Percentiles rank a stretch among this genome's conserved stretches.
These are phyloP conservation scores for Zaprionus lachaisei DNA, from an alignment of 1,140 invertebrate genomes.

Conservation along the genomic window DNA sequence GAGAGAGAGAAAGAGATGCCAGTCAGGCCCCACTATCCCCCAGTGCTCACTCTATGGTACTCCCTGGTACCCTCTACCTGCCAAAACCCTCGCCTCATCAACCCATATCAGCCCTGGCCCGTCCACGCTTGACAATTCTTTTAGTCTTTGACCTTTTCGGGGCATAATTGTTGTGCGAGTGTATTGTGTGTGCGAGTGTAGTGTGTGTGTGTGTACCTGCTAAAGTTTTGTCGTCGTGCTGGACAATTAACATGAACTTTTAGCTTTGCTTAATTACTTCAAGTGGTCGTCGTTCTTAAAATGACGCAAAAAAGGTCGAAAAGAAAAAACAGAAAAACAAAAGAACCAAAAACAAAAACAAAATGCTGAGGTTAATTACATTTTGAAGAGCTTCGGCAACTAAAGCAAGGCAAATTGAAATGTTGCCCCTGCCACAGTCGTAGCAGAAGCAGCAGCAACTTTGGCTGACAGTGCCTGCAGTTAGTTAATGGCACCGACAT, in stretches of 20 bases:
- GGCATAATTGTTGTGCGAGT: slow-evolving; percentile 52
- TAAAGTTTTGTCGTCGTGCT: slow-evolving; percentile 37
- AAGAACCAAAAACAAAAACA: slow-evolving; percentile 17
- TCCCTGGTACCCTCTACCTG: not conserved
- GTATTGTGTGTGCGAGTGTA: slow-evolving; percentile 2
- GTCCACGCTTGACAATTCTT: slow-evolving; percentile 78
- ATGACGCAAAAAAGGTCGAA: slow-evolving; percentile 63
- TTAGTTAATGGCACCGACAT: slow-evolving; percentile 65
- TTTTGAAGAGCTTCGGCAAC: slow-evolving; percentile 65
- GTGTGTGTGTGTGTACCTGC: slow-evolving; percentile 43
- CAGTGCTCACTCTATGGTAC: not conserved
- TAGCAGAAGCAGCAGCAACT: not conserved
- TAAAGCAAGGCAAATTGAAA: slow-evolving; percentile 69
- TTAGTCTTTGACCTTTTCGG: slow-evolving; percentile 78
- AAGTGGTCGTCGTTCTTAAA: slow-evolving; percentile 71
- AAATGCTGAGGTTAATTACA: slow-evolving; percentile 73
- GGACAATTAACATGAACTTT: slow-evolving; percentile 83
- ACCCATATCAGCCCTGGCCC: slow-evolving; percentile 46
- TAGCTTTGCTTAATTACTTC: slow-evolving; percentile 81
- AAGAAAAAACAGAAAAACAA: slow-evolving; percentile 31
- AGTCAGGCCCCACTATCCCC: not conserved
- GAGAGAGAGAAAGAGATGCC: not conserved
- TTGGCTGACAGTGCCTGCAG: slow-evolving; percentile 37
- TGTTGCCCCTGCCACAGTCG: slow-evolving; percentile 33
- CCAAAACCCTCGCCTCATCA: slow-evolving; percentile 5